A percentile compares a stretch with the other conserved stretches of the same genome.
Evolutionary conservation across 1,140 invertebrate genomes (phyloP).

Genomic region (Trissolcus basalis): DNA sequence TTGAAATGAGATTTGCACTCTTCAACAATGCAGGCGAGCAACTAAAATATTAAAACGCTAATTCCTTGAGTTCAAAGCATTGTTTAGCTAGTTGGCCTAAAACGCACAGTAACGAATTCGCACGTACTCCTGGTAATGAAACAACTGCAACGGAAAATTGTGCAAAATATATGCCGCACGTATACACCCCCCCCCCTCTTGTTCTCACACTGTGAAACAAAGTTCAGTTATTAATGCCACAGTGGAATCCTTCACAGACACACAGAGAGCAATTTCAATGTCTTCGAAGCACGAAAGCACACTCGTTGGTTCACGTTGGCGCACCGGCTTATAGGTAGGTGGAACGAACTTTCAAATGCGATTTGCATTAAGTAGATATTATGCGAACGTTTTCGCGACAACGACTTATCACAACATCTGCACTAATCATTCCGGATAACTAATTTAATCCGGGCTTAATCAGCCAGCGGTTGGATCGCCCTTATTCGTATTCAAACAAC

Average conservation of each 20-base stretch:
- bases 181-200: neutral
- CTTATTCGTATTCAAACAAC: neutral
- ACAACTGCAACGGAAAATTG: slow-evolving; percentile 37
- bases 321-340: slow-evolving; percentile 34
- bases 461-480: neutral
- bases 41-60: slow-evolving; percentile 3
- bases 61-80: neutral
- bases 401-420: slow-evolving; percentile 56
- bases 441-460: slow-evolving; percentile 27
- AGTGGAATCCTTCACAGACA: slow-evolving; percentile 37
- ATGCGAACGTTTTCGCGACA: slow-evolving; percentile 61
- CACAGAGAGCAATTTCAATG: slow-evolving; percentile 32
- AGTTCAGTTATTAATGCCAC: slow-evolving; percentile 60
- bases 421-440: slow-evolving; percentile 45
- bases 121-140: slow-evolving; percentile 21
- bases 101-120: slow-evolving; percentile 9
- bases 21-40: neutral
- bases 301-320: slow-evolving; percentile 45
- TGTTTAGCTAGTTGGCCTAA: slow-evolving; percentile 8
- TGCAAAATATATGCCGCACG: slow-evolving; percentile 45
- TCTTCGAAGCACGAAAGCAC: slow-evolving; percentile 53
- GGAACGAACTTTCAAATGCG: slow-evolving; percentile 61
- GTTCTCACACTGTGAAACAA: slow-evolving; percentile 49
- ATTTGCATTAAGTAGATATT: slow-evolving; percentile 66
- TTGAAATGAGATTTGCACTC: too few relatives aligned